A percentile compares a stretch with the other conserved stretches of the same genome.
phyloP scores from a whole-genome alignment of 2,888 invertebrate species.

The Spilarctia lutea region DNA sequence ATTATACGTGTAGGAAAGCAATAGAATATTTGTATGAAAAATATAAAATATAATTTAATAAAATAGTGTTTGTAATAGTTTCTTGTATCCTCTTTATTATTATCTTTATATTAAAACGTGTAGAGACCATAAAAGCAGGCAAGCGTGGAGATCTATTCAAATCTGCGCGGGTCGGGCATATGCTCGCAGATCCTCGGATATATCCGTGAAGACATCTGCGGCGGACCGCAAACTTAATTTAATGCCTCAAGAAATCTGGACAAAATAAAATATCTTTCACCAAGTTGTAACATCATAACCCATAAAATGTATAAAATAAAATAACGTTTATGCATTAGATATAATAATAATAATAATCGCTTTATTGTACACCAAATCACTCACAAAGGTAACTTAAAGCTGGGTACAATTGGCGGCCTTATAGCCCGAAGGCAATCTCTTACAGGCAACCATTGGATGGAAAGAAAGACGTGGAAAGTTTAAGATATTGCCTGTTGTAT shows the following conservation, averaged over 20 bases:
- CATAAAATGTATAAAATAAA: constrained; percentile 37
- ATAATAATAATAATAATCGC: background rate
- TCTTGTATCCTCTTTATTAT: too few species aligned
- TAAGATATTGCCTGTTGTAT: too few species aligned
- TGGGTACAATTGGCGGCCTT: too few species aligned
- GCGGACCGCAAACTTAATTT: constrained; percentile 78
- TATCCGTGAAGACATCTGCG: constrained; percentile 76
- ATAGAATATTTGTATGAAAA: background rate
- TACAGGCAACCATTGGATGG: too few species aligned
- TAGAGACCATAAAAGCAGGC: constrained; percentile 31
- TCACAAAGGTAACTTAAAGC: too few species aligned
- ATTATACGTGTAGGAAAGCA: background rate
- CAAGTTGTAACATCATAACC: constrained; percentile 44
- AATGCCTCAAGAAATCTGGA: constrained; percentile 78
- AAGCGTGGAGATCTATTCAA: constrained; percentile 62
- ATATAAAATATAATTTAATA: background rate
- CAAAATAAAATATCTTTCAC: constrained; percentile 69
- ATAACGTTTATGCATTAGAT: constrained; percentile 32
- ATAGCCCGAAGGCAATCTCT: too few species aligned
- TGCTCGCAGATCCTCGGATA: constrained; percentile 60
- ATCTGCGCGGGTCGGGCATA: constrained; percentile 58
- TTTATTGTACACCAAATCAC: too few species aligned
- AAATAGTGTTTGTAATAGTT: background rate
- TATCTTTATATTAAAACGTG: constrained; percentile 21
- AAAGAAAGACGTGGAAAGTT: too few species aligned